Percentiles rank a stretch among this genome's conserved stretches.
Conservation (phyloP, 2,888 invertebrate species). For the Charanyca ferruginea region DNA sequence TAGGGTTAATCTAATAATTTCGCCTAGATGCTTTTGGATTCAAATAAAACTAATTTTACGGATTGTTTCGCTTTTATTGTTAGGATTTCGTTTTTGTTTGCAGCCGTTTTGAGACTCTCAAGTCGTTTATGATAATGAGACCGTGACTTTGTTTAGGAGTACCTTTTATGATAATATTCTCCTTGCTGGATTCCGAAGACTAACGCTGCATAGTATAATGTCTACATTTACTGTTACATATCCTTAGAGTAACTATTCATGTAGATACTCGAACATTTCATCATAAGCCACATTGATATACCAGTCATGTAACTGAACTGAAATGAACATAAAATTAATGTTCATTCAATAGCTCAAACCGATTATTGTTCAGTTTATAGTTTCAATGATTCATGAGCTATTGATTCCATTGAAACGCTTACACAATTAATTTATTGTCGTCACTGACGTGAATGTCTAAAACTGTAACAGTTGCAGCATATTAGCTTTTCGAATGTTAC, state of each 20-base stretch:
- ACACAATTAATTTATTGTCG: constrained; percentile 10
- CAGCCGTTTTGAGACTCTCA: constrained; percentile 21
- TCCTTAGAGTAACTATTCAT: no score
- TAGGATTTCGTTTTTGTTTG: constrained; percentile 38
- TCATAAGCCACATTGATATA: no score
- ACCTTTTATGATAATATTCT: not conserved
- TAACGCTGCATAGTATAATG: not conserved
- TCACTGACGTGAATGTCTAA: constrained; percentile 1
- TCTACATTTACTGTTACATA: not conserved
- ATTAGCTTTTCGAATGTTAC: constrained; percentile 38
- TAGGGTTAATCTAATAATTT: constrained; percentile 53
- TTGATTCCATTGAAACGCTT: constrained; percentile 13
- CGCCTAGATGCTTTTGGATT: constrained; percentile 38
- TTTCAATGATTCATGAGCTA: constrained; percentile 20
- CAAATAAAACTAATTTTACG: constrained; percentile 58
- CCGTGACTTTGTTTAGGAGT: constrained; percentile 7
- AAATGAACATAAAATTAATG: constrained; percentile 21
- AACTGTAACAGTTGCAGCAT: constrained; percentile 20
- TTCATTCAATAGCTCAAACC: constrained; percentile 6
- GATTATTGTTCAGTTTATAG: constrained; percentile 31
- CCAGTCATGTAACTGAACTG: constrained; percentile 5
- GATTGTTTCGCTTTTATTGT: constrained; percentile 49
- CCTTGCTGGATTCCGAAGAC: not conserved
- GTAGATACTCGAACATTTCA: constrained; percentile 9
- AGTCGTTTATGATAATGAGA: constrained; percentile 26